Evolutionary conservation across 2,888 invertebrate genomes (phyloP), one percentile per base, ranked within the genome.

Genomic region (Synanthedon formicaeformis): DNA sequence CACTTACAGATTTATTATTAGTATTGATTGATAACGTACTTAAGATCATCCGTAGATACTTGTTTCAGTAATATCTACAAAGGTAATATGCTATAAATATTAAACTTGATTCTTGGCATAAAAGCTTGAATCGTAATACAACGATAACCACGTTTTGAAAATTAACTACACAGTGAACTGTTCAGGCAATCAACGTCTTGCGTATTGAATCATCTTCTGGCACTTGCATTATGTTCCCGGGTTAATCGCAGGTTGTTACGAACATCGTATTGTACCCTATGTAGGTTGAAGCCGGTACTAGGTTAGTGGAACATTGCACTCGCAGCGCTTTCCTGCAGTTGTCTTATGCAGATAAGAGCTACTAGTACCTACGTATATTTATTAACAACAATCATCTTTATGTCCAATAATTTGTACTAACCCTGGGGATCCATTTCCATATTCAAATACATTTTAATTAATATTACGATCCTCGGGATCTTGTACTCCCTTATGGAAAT

Each of bases 261-360:
- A 56, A 50, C 53, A 55, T 48, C 13, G 50, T 34, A 41, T 53
- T 48, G 14, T 53, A 53, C 34, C 34, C 69, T 71, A 76, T 79
- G 78, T 81, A 71, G 75, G 79, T 65, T 74, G 71, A 63, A 69
- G 58, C 64, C 60, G 64, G 70, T 76, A 67, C 73, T 81, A 67
- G 81, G 84, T 78, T 76, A 84, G 68, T 78, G 72, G 81, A 70
- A 78, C 82, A 67, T 63, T 63, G 66, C 54, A 54, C 71, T 70
- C 70, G 69, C 71, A 69, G 71, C 78, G 69, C 79, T 81, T 81
- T 80, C 78, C 70, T 80, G 72, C 75, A 69, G 67, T 71, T 77
- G 75, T 75, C 74, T 72, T 70, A 73, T 75, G 73, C 72, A 75
- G 71, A 77, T 77, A 63, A 66, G 61, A 60, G 54, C 58, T 56